These are phyloP conservation scores for Caenorhabditis sinica DNA, from an alignment of 2,888 invertebrate species.

Conservation along the genomic window DNA sequence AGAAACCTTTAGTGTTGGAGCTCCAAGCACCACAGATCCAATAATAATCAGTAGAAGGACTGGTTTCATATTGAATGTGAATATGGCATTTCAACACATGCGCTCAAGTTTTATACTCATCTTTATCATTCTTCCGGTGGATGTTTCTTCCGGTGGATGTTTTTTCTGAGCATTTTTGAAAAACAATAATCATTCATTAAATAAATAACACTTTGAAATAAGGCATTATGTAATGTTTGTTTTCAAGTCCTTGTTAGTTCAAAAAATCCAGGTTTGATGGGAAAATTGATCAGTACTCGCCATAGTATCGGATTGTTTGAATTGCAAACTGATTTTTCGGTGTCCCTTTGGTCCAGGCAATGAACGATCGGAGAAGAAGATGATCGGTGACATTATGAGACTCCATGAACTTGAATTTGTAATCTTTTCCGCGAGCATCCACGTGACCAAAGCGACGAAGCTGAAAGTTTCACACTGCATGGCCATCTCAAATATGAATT, in stretches of 20 bases:
- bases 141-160: not conserved
- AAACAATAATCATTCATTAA: too few relatives aligned
- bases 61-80: not conserved
- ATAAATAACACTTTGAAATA: too few relatives aligned
- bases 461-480: slow-evolving; percentile 26
- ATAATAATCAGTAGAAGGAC: not conserved
- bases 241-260: not conserved
- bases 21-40: not conserved
- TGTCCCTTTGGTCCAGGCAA: slow-evolving; percentile 46
- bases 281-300: slow-evolving; percentile 42
- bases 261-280: not conserved
- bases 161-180: not conserved
- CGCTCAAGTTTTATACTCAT: not conserved
- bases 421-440: slow-evolving; percentile 46
- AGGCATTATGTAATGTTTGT: too few relatives aligned
- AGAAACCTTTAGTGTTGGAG: not conserved
- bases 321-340: slow-evolving; percentile 37
- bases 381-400: slow-evolving; percentile 39
- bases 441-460: slow-evolving; percentile 56
- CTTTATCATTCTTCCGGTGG: not conserved
- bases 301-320: slow-evolving; percentile 48
- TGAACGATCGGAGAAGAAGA: slow-evolving; percentile 49
- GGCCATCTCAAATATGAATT: not conserved
- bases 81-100: not conserved
- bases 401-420: slow-evolving; percentile 54